Conservation (phyloP, 2,888 invertebrate species). For the Leptarthrus brevirostris region DNA sequence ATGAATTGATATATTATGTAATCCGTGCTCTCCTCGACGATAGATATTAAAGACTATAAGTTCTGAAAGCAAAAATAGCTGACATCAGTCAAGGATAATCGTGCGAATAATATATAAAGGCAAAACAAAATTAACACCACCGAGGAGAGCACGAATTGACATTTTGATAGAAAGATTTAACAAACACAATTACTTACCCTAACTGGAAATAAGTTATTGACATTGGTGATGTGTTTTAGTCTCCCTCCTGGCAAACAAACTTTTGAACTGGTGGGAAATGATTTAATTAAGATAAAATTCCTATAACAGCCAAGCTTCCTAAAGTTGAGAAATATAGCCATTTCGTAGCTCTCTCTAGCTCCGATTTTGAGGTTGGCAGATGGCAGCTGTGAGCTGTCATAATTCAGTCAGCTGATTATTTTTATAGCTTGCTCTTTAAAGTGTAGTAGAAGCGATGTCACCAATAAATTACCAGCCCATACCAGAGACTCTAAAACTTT, state of each 20-base stretch:
- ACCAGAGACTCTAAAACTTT: no score
- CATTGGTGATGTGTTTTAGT: not conserved
- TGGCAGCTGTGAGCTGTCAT: no score
- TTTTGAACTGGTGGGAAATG: constrained; percentile 25
- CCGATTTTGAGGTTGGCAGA: no score
- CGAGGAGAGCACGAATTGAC: constrained; percentile 35
- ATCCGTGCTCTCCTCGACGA: constrained; percentile 44
- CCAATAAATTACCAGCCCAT: no score
- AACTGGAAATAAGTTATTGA: not conserved
- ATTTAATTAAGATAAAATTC: constrained; percentile 37
- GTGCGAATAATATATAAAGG: not conserved
- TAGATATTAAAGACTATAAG: not conserved
- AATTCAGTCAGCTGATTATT: no score
- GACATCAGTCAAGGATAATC: not conserved
- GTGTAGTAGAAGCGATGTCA: no score
- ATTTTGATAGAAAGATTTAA: constrained; percentile 2
- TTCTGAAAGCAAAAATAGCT: constrained; percentile 15
- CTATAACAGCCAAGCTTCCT: constrained; percentile 32
- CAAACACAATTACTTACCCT: constrained; percentile 10
- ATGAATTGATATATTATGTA: constrained; percentile 14
- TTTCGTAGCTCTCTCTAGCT: no score
- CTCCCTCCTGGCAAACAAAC: not conserved
- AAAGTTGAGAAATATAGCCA: constrained; percentile 49
- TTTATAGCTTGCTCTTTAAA: no score
- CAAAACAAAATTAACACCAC: not conserved